Percentiles rank a stretch among this genome's conserved stretches.
phyloP scores from a whole-genome alignment of 2,888 invertebrate genomes.

The Anorthoa munda region DNA sequence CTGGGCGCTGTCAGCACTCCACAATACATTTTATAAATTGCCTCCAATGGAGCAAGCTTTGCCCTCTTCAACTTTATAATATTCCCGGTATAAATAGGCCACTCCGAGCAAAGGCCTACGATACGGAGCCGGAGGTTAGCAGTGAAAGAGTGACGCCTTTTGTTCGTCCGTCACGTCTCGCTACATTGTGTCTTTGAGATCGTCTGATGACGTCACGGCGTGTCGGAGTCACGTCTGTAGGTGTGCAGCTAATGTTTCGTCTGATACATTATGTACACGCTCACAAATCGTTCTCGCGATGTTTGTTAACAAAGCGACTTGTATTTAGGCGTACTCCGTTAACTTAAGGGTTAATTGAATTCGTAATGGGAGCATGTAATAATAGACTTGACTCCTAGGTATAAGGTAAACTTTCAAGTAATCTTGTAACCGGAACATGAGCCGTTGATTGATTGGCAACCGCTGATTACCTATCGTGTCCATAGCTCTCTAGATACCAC shows the following conservation, averaged over 20 bases:
- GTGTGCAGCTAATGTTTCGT: not conserved
- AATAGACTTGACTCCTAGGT: not conserved
- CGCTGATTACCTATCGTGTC: not conserved
- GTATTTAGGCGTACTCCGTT: not conserved
- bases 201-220: not conserved
- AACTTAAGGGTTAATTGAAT: not conserved
- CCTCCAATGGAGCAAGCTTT: slow-evolving; percentile 58
- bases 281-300: too few species aligned
- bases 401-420: not conserved
- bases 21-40: slow-evolving; percentile 72
- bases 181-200: not conserved
- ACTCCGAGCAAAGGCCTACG: slow-evolving; percentile 19
- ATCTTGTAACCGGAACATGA: not conserved
- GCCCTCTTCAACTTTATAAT: slow-evolving; percentile 59
- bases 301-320: not conserved
- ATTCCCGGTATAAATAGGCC: slow-evolving; percentile 52
- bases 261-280: not conserved
- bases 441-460: not conserved
- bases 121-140: slow-evolving; percentile 7
- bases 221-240: not conserved
- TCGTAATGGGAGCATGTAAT: not conserved
- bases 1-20: slow-evolving; percentile 62
- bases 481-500: not conserved
- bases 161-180: slow-evolving; percentile 22
- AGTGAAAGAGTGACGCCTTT: slow-evolving; percentile 5